Evolutionary conservation across 2,113 vertebrate species (phyloP).

Genomic region (Leptobrachium ailaonicum): DNA sequence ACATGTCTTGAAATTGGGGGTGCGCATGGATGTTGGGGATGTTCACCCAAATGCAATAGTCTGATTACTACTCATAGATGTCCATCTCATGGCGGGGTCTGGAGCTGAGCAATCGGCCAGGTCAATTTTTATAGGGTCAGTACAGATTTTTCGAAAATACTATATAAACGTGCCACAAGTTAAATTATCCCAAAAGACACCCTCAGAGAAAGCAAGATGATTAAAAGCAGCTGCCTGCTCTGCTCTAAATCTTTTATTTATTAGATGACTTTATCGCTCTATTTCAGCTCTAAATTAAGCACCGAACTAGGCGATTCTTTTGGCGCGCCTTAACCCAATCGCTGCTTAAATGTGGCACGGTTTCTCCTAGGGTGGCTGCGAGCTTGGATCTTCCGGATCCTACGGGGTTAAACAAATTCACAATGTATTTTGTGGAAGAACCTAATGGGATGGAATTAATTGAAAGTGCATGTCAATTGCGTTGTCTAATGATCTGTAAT

Average conservation of each 20-base stretch:
- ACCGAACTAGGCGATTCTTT: constrained; percentile 18
- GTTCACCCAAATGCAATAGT: no score
- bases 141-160: constrained; percentile 19
- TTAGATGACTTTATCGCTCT: constrained; percentile 11
- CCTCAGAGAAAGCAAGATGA: constrained; percentile 11
- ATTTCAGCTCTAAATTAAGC: constrained; percentile 31
- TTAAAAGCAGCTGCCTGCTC: constrained; percentile 26
- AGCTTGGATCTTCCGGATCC: not conserved
- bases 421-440: constrained; percentile 18
- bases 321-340: constrained; percentile 7
- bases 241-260: constrained; percentile 37
- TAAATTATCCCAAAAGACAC: constrained; percentile 29
- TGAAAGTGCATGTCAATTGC: constrained; percentile 39
- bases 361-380: not conserved
- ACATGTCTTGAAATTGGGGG: no score
- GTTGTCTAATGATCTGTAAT: constrained; percentile 47
- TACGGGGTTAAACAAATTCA: constrained; percentile 5
- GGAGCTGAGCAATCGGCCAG: not conserved
- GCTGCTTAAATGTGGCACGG: not conserved
- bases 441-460: constrained; percentile 44
- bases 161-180: constrained; percentile 28
- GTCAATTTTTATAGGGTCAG: not conserved
- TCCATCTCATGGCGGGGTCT: not conserved
- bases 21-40: no score
- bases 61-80: no score